These are phyloP conservation scores for Protonibea diacanthus DNA, from an alignment of 2,797 vertebrate species.

Conservation along the genomic window DNA sequence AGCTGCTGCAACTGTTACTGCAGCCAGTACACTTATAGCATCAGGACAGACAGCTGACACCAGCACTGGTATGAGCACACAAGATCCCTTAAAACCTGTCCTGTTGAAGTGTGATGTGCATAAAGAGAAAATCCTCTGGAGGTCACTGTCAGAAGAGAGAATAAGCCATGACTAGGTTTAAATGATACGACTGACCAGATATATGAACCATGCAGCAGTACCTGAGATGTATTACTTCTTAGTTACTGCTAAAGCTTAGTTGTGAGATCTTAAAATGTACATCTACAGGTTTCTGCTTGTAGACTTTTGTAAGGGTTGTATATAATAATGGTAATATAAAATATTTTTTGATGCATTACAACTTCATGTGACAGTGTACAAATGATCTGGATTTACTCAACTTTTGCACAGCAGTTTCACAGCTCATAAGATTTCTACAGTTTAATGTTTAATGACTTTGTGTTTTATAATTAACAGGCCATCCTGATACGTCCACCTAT, in stretches of 20 bases:
- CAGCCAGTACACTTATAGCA: conserved; percentile 40
- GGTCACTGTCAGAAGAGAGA: not conserved
- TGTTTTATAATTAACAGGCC: conserved; percentile 76
- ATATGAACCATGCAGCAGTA: not conserved
- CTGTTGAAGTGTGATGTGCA: not conserved
- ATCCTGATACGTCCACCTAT: conserved; percentile 96
- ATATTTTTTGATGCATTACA: not conserved
- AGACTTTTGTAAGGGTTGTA: not conserved
- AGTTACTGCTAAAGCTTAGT: not conserved
- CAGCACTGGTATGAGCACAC: conserved; percentile 58
- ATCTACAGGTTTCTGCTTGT: not conserved
- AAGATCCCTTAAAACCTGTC: conserved; percentile 3
- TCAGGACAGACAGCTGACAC: conserved; percentile 54
- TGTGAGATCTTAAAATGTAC: too few relatives aligned
- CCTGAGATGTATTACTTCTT: not conserved
- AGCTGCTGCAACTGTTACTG: conserved; percentile 47
- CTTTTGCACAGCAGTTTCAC: not conserved
- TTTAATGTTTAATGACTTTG: not conserved
- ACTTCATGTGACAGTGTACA: not conserved
- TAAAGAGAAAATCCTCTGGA: not conserved
- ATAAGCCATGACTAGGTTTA: not conserved
- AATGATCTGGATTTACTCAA: not conserved
- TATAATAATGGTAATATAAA: too few relatives aligned
- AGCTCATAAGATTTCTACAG: not conserved
- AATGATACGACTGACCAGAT: not conserved